A percentile compares a stretch with the other conserved stretches of the same genome.
phyloP scores from a whole-genome alignment of 2,113 vertebrate species.

The Brachyistius frenatus region DNA sequence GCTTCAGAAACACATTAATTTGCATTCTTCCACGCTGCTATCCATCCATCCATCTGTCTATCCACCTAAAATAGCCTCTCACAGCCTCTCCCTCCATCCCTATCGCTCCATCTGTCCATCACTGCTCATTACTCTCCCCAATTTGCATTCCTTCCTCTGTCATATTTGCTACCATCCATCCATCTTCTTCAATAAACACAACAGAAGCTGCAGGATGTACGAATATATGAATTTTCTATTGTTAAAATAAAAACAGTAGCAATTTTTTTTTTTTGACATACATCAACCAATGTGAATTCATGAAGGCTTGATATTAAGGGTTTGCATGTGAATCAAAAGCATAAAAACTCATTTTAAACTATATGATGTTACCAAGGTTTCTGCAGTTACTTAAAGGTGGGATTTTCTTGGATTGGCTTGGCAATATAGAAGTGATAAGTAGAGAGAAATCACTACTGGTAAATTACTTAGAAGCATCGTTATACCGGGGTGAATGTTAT shows the following conservation, averaged over 20 bases:
- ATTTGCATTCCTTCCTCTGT: slow-evolving; percentile 58
- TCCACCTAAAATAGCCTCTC: slow-evolving; percentile 55
- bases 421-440: slow-evolving; percentile 1
- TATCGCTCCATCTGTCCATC: slow-evolving; percentile 71
- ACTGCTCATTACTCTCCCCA: slow-evolving; percentile 63
- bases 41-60: slow-evolving; percentile 48
- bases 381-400: slow-evolving; percentile 1
- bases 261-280: slow-evolving; percentile 23
- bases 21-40: slow-evolving; percentile 53
- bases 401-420: not conserved
- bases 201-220: slow-evolving; percentile 39
- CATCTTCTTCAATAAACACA: slow-evolving; percentile 61
- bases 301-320: slow-evolving; percentile 1
- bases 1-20: slow-evolving; percentile 44
- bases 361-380: not conserved
- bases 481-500: slow-evolving; percentile 9
- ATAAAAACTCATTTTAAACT: not conserved
- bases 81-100: slow-evolving; percentile 39
- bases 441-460: slow-evolving; percentile 12
- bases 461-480: slow-evolving; percentile 15
- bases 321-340: slow-evolving; percentile 3
- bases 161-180: slow-evolving; percentile 64
- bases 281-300: slow-evolving; percentile 2
- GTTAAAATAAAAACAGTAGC: slow-evolving; percentile 23
- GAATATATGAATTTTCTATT: slow-evolving; percentile 36